phyloP scores from a whole-genome alignment of 1,140 invertebrate species.

The Lepidurus packardi region DNA sequence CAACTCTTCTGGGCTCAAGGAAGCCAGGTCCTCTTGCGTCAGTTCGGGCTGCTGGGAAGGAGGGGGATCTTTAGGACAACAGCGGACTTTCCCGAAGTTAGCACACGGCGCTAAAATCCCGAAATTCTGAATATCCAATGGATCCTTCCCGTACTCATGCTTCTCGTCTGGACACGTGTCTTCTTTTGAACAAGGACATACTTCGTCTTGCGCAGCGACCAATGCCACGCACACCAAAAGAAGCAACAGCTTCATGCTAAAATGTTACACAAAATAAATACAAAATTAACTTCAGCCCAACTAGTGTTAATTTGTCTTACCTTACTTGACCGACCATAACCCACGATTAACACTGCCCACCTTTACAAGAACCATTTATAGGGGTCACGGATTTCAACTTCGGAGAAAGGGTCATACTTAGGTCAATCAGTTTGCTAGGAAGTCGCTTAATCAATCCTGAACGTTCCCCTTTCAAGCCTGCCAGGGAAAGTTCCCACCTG shows the following conservation, averaged over 20 bases:
- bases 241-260: conserved; percentile 21
- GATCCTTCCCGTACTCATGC: conserved; percentile 29
- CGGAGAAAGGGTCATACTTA: not conserved
- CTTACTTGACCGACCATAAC: no score
- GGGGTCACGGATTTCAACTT: not conserved
- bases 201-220: conserved; percentile 24
- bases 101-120: conserved; percentile 26
- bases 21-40: conserved; percentile 26
- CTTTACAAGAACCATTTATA: no score
- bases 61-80: conserved; percentile 32
- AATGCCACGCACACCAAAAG: conserved; percentile 12
- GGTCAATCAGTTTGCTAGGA: not conserved
- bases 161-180: conserved; percentile 27
- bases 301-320: not conserved
- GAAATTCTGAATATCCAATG: conserved; percentile 31
- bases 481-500: not conserved
- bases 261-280: not conserved
- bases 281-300: not conserved
- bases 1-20: conserved; percentile 24
- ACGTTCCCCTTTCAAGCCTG: not conserved
- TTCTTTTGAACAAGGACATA: conserved; percentile 27
- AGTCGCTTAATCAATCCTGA: not conserved
- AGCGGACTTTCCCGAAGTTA: conserved; percentile 21
- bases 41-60: conserved; percentile 25
- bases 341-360: no score